Base-by-base conservation (phyloP, 2,888 invertebrate genomes). In the Diadromus collaris region DNA sequence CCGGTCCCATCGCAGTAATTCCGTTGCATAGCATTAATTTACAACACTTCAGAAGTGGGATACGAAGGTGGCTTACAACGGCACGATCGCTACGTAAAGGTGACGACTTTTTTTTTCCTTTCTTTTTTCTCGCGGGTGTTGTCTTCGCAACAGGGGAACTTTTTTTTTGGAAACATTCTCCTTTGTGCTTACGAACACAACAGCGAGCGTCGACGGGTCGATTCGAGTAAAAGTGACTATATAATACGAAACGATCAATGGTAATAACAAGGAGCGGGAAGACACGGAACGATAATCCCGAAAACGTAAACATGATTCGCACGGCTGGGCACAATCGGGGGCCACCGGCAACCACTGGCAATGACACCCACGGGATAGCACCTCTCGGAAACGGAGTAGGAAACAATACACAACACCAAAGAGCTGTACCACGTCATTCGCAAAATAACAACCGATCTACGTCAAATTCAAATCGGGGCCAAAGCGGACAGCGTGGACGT, bases 1-100 rank as follows among this genome's bases (percentile, higher is more conserved):
- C n/a, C n/a, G n/a, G n/a, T n/a, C n/a, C n/a, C n/a, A n/a, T n/a
- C n/a, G n/a, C n/a, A n/a, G n/a, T n/a, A n/a, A n/a, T n/a, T n/a
- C n/a, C n/a, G n/a, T n/a, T n/a, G n/a, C n/a, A n/a, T n/a, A n/a
- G n/a, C n/a, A n/a, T n/a, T n/a, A n/a, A n/a, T n/a, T n/a, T n/a
- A n/a, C n/a, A 44, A 44, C 44, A 44, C 44, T 44, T 44, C 44
- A 44, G 44, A 44, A 44, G 44, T 44, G 44, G 44, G 44, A 44
- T 44, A 44, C 44, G 44, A n/a, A 44, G 44, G n/a, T n/a, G 44
- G 44, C 44, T n/a, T 44, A 44, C 44, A 7, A 44, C 2, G 10
- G 44, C 3, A 44, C 44, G 44, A 6, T n/a, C 13, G n/a, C 44
- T 2, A 10, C 13, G 13, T 2, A 44, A 2, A n/a, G 6, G 44